Conservation (phyloP, 2,113 vertebrate species). For the Rhagologus leucostigma region DNA sequence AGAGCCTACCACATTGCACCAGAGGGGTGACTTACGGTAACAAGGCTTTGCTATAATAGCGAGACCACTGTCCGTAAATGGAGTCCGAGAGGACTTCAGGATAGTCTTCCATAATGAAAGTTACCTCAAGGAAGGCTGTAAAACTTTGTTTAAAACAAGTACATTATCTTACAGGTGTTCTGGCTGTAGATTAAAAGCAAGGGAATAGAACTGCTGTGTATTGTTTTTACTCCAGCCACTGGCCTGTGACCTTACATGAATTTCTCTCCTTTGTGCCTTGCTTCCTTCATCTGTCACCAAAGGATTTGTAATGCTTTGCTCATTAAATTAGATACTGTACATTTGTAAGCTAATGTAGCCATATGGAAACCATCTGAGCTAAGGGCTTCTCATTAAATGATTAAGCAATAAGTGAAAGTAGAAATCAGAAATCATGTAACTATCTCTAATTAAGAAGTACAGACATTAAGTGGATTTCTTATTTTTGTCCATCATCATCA, state of each 20-base stretch:
- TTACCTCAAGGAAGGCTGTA: not conserved
- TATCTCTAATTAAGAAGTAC: not conserved
- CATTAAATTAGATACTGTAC: not conserved
- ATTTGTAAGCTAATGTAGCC: not conserved
- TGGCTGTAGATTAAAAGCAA: not conserved
- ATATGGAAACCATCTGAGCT: not conserved
- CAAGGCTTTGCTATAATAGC: not conserved
- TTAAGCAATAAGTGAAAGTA: not conserved
- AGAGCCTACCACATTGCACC: not conserved
- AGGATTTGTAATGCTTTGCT: not conserved
- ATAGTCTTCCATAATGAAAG: not conserved
- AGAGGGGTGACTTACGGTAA: not conserved
- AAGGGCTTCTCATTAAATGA: not conserved
- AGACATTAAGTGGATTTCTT: not conserved
- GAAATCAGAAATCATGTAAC: not conserved
- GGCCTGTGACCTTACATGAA: not conserved
- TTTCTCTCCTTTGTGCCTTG: not conserved
- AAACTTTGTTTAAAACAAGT: not conserved
- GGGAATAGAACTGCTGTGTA: not conserved
- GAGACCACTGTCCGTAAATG: not conserved
- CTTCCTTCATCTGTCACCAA: not conserved
- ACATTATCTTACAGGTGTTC: not conserved
- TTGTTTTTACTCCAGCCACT: not conserved
- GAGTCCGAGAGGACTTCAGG: not conserved
- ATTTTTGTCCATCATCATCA: not conserved